Conservation (phyloP, 2,888 invertebrate species). For the Ormyrus labotus region DNA sequence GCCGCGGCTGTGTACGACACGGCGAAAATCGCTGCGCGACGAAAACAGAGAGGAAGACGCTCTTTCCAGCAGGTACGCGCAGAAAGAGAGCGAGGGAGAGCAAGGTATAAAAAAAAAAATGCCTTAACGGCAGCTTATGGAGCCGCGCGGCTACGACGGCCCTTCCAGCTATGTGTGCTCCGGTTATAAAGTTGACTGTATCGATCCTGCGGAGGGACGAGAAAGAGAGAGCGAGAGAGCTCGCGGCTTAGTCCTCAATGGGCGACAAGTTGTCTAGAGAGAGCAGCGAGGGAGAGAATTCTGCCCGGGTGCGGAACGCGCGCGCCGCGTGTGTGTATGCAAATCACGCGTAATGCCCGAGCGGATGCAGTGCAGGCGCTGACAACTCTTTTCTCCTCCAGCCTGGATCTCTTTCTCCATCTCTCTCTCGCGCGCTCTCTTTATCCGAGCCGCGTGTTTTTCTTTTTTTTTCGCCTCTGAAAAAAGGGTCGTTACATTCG, state of each 20-base stretch:
- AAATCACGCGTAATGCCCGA: constrained; percentile 9
- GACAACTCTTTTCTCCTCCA: neutral
- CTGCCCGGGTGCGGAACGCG: neutral
- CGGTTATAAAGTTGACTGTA: constrained; percentile 50
- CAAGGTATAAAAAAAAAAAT: neutral
- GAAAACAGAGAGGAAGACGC: neutral
- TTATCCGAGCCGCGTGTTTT: too few relatives aligned
- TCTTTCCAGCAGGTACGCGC: neutral
- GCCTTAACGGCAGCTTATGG: neutral
- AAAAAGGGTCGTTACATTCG: constrained; percentile 1
- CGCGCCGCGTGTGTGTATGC: too few relatives aligned
- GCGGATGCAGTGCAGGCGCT: neutral
- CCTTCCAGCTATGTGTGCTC: constrained; percentile 19
- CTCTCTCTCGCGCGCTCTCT: too few relatives aligned
- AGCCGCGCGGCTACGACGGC: neutral
- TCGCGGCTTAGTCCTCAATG: constrained; percentile 40
- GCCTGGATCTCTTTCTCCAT: neutral
- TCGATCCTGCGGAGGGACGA: constrained; percentile 39
- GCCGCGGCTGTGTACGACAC: too few relatives aligned
- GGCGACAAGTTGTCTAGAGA: constrained; percentile 38
- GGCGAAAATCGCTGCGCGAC: neutral
- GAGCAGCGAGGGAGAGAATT: neutral
- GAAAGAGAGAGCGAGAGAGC: neutral
- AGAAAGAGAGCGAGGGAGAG: neutral
- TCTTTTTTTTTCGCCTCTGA: too few relatives aligned